Evolutionary conservation across 2,888 invertebrate genomes (phyloP).

Genomic region (Heteropelma amictum): DNA sequence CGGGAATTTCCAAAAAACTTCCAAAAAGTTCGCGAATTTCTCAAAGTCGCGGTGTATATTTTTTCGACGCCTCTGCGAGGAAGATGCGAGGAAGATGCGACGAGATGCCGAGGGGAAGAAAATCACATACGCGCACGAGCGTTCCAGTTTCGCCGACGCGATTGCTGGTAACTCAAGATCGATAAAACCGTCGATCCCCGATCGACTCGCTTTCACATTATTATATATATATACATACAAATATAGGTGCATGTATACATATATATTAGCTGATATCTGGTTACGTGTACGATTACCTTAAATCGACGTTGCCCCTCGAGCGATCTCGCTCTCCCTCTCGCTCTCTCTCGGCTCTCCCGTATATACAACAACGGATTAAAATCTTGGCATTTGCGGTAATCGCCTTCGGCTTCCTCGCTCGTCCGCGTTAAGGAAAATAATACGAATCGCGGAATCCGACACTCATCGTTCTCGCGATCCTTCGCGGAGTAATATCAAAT

Average conservation of each 20-base stretch:
- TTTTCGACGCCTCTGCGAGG: constrained; percentile 7
- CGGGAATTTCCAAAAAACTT: no score
- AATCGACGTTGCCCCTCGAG: constrained; percentile 12
- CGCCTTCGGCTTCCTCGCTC: constrained; percentile 65
- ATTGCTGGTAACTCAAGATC: constrained; percentile 76
- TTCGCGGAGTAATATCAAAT: constrained; percentile 72
- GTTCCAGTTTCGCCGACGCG: constrained; percentile 71
- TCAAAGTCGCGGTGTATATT: not conserved
- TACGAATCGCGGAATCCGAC: constrained; percentile 71
- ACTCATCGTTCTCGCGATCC: constrained; percentile 59
- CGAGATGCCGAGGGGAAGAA: constrained; percentile 28
- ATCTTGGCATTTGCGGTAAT: constrained; percentile 75
- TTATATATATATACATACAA: constrained; percentile 1
- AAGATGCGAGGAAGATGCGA: not conserved
- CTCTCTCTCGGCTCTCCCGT: not conserved
- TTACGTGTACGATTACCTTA: constrained; percentile 44
- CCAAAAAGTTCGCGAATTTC: no score
- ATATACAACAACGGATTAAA: constrained; percentile 70
- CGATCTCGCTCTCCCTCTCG: not conserved
- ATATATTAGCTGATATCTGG: constrained; percentile 38
- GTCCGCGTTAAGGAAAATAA: constrained; percentile 70
- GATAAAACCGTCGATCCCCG: constrained; percentile 72
- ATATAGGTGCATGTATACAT: not conserved
- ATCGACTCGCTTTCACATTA: constrained; percentile 58
- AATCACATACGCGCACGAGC: constrained; percentile 57